Evolutionary conservation across 2,888 invertebrate genomes (phyloP).

Genomic region (Lepidochitona cinerea): DNA sequence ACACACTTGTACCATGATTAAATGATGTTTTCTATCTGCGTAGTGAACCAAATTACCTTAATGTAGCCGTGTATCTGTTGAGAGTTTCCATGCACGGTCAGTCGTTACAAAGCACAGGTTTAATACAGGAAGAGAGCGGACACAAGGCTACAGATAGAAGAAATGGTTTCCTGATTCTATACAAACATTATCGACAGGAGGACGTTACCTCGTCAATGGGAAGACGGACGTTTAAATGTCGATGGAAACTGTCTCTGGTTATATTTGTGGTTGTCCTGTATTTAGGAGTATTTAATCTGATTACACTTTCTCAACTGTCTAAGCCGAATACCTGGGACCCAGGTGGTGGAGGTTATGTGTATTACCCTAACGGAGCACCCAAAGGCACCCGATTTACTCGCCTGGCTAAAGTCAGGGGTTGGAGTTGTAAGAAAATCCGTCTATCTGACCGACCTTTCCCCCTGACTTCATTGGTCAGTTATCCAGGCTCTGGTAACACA

Average conservation of each 20-base stretch:
- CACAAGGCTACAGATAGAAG: too few species aligned
- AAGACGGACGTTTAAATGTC: neutral
- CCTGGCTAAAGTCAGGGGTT: neutral
- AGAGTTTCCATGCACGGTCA: too few species aligned
- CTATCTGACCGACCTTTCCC: conserved; percentile 20
- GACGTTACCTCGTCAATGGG: neutral
- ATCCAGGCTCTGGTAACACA: conserved; percentile 45
- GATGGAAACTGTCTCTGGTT: neutral
- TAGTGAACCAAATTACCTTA: too few species aligned
- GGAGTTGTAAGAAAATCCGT: conserved; percentile 21
- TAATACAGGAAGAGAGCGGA: too few species aligned
- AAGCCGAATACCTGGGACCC: neutral
- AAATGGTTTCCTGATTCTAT: too few species aligned
- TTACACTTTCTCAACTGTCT: neutral
- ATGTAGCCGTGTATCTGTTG: too few species aligned
- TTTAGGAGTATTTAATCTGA: neutral
- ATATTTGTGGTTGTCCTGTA: neutral
- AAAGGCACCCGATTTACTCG: neutral
- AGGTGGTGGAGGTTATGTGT: neutral
- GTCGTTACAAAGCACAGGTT: too few species aligned
- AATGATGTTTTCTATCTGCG: too few species aligned
- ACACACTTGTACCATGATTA: too few species aligned
- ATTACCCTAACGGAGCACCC: neutral
- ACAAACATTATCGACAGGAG: too few species aligned
- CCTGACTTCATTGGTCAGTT: conserved; percentile 41